Evolutionary conservation across 2,888 invertebrate genomes (phyloP).

Genomic region (Orthonychiurus folsomi): DNA sequence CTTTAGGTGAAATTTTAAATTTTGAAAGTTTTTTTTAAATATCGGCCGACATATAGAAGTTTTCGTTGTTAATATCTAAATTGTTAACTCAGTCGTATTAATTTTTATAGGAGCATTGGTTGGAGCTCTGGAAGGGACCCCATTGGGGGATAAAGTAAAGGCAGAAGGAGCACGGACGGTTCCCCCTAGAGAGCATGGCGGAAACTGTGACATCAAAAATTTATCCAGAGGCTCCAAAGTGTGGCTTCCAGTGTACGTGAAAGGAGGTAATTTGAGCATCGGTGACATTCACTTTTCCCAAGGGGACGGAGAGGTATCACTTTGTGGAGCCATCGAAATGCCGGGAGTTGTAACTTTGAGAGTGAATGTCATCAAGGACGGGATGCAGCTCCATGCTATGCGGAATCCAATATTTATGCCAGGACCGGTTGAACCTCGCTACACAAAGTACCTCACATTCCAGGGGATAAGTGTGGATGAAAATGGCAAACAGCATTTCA

Average conservation of each 20-base stretch:
- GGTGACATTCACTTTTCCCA: conserved; percentile 34
- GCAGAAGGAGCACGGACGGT: conserved; percentile 29
- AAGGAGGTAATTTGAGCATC: conserved; percentile 27
- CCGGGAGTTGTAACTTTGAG: conserved; percentile 24
- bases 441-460: conserved; percentile 25
- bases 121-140: conserved; percentile 23
- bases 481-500: conserved; percentile 26
- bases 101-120: conserved; percentile 22
- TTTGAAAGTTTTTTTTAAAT: too few species aligned
- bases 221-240: conserved; percentile 28
- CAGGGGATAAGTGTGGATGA: conserved; percentile 29
- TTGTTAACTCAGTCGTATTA: too few species aligned
- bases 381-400: conserved; percentile 20
- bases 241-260: conserved; percentile 33
- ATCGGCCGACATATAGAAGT: too few species aligned
- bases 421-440: conserved; percentile 27
- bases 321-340: conserved; percentile 34
- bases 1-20: too few species aligned
- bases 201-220: conserved; percentile 36
- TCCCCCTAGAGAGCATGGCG: conserved; percentile 32
- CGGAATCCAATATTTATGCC: conserved; percentile 29
- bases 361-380: conserved; percentile 27
- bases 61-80: too few species aligned
- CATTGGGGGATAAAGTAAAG: conserved; percentile 18
- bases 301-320: conserved; percentile 31